Evolutionary conservation across 2,888 invertebrate genomes (phyloP).

Genomic region (Agelastica alni): DNA sequence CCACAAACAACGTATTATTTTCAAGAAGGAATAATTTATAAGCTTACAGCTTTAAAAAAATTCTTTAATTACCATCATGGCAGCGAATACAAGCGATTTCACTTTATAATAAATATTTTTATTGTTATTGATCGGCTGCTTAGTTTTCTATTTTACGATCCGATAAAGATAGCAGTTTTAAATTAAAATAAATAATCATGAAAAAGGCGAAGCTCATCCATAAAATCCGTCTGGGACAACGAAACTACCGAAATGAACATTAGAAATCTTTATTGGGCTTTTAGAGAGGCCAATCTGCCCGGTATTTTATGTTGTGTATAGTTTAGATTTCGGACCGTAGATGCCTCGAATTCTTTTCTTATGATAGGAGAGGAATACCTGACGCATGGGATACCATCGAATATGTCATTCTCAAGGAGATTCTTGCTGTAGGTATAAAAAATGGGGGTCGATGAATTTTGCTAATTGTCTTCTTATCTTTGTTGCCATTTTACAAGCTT

Average conservation of each 20-base stretch:
- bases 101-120: too few relatives aligned
- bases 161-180: too few relatives aligned
- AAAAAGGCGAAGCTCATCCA: too few relatives aligned
- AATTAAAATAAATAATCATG: too few relatives aligned
- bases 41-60: too few relatives aligned
- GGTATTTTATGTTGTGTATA: constrained; percentile 10
- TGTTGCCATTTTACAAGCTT: neutral
- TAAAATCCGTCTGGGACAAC: neutral
- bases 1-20: too few relatives aligned
- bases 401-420: constrained; percentile 10
- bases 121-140: too few relatives aligned
- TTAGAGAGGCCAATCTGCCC: neutral
- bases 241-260: constrained; percentile 10
- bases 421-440: too few relatives aligned
- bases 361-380: constrained; percentile 2
- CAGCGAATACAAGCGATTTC: too few relatives aligned
- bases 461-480: neutral
- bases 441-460: neutral
- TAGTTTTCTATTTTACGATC: too few relatives aligned
- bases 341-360: constrained; percentile 12
- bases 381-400: constrained; percentile 2
- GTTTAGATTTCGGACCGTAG: constrained; percentile 11
- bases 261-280: constrained; percentile 16
- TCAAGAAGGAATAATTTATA: too few relatives aligned
- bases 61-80: too few relatives aligned